phyloP scores from a whole-genome alignment of 2,797 vertebrate genomes.

The Mallotus villosus region DNA sequence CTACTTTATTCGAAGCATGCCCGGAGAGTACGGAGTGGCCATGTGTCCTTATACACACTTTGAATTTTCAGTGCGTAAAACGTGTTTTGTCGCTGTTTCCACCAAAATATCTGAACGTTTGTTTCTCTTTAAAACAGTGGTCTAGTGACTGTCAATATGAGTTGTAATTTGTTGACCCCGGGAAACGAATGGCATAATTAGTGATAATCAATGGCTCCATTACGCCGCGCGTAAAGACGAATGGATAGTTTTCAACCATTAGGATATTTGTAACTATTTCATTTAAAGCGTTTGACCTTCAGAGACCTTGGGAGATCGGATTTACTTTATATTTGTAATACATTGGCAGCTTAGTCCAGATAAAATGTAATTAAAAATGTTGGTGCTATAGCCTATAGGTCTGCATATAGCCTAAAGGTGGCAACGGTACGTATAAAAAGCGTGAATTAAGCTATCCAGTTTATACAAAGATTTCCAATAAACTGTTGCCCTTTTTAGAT shows the following conservation, averaged over 20 bases:
- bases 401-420: too few relatives aligned
- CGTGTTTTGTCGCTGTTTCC: background rate
- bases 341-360: too few relatives aligned
- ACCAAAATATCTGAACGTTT: background rate
- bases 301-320: too few relatives aligned
- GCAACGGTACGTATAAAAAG: too few relatives aligned
- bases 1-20: background rate
- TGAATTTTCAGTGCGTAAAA: background rate
- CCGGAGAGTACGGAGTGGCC: background rate
- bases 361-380: too few relatives aligned
- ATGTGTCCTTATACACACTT: background rate
- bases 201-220: constrained; percentile 10
- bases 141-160: background rate
- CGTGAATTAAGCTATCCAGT: too few relatives aligned
- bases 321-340: too few relatives aligned
- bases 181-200: constrained; percentile 17
- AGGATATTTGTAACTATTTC: constrained; percentile 14
- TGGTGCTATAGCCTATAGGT: too few relatives aligned
- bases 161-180: background rate
- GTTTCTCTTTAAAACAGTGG: background rate
- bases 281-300: background rate
- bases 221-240: constrained; percentile 11
- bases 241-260: constrained; percentile 1
- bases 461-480: too few relatives aligned
- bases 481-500: too few relatives aligned